Evolutionary conservation across 2,113 vertebrate genomes (phyloP).

Genomic region (Addax nasomaculatus): DNA sequence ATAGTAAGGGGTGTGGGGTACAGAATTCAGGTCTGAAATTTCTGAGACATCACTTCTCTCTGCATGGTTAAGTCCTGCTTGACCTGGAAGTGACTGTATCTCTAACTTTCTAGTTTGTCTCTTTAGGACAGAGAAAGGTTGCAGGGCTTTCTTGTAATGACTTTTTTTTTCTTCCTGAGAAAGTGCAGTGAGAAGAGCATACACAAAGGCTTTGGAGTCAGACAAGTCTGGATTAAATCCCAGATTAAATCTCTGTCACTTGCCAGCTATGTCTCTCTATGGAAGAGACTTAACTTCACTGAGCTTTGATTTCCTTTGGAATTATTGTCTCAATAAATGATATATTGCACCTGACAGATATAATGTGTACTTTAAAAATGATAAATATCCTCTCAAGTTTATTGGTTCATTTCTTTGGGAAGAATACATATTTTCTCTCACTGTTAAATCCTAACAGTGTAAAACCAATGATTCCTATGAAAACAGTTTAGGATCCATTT

Average conservation of each 20-base stretch:
- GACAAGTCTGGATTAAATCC: background rate
- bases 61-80: background rate
- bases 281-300: background rate
- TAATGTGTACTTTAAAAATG: background rate
- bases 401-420: background rate
- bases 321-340: background rate
- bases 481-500: background rate
- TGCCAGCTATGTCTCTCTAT: background rate
- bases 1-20: background rate
- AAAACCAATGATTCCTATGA: background rate
- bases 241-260: conserved; percentile 1
- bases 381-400: background rate
- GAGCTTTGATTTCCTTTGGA: background rate
- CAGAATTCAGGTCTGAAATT: background rate
- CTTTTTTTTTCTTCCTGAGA: background rate
- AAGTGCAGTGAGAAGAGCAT: background rate
- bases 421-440: background rate
- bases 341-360: background rate
- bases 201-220: background rate
- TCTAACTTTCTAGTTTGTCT: conserved; percentile 23
- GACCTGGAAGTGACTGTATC: background rate
- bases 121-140: background rate
- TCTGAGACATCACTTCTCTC: conserved; percentile 3
- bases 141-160: background rate
- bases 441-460: background rate